A percentile compares a stretch with the other conserved stretches of the same genome.
Evolutionary conservation across 2,113 vertebrate species (phyloP).

Genomic region (Pterocles orientalis): DNA sequence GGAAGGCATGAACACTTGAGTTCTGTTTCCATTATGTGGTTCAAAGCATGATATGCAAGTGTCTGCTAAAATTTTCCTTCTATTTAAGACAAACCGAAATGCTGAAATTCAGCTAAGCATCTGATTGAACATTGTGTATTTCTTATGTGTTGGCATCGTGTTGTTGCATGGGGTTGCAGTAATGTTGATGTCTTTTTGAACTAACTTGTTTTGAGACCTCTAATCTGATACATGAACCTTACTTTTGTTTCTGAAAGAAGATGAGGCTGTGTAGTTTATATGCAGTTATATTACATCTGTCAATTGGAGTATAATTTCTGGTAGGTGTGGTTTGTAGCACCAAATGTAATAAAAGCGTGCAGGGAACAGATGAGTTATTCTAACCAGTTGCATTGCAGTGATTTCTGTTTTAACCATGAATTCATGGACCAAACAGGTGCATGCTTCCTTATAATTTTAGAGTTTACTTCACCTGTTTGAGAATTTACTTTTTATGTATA

Average conservation of each 20-base stretch:
- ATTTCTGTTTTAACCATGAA: not conserved
- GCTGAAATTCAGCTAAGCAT: not conserved
- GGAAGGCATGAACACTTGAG: not conserved
- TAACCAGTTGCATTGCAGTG: not conserved
- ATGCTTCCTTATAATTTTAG: not conserved
- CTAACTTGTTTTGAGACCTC: not conserved
- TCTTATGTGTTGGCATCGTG: fast-evolving
- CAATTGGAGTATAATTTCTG: not conserved
- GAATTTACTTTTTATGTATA: not conserved
- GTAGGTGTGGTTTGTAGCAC: not conserved
- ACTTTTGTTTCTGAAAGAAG: not conserved
- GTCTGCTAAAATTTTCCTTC: not conserved
- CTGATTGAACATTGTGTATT: not conserved
- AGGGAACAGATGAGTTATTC: not conserved
- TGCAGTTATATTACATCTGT: not conserved
- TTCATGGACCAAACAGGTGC: not conserved
- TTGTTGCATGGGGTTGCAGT: not conserved
- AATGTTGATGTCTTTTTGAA: not conserved
- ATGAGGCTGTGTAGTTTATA: not conserved
- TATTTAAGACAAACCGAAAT: not conserved
- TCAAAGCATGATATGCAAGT: not conserved
- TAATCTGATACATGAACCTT: not conserved
- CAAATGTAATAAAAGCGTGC: not conserved
- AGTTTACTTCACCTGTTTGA: not conserved
- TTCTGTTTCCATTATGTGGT: not conserved